Conservation (phyloP, 2,888 invertebrate genomes). For the Apeira syringaria region DNA sequence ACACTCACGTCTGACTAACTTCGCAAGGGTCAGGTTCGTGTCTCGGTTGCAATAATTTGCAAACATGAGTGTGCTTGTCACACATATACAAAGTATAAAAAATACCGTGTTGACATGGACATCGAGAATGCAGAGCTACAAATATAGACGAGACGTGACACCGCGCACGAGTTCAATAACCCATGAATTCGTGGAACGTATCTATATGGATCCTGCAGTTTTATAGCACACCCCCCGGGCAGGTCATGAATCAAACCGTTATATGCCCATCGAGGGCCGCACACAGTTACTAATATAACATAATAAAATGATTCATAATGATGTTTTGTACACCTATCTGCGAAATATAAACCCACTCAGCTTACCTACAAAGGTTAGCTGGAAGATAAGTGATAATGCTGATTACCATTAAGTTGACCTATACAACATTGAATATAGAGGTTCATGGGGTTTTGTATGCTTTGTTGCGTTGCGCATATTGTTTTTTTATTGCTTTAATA, state of each 20-base stretch:
- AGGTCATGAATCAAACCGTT: conserved; percentile 51
- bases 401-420: too few species aligned
- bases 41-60: conserved; percentile 13
- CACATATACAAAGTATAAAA: conserved; percentile 24
- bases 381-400: too few species aligned
- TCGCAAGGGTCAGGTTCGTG: conserved; percentile 26
- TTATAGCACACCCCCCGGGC: conserved; percentile 28
- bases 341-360: too few species aligned
- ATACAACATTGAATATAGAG: too few species aligned
- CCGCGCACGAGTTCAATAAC: conserved; percentile 49
- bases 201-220: conserved; percentile 38
- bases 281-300: conserved; percentile 8
- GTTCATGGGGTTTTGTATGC: too few species aligned
- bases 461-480: too few species aligned
- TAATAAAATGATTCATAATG: background rate
- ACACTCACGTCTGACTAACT: conserved; percentile 22
- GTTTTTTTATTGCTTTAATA: too few species aligned
- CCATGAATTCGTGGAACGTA: conserved; percentile 31
- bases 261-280: conserved; percentile 36
- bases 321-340: too few species aligned
- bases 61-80: conserved; percentile 19
- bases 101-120: conserved; percentile 22
- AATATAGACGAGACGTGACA: conserved; percentile 32
- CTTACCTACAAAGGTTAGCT: too few species aligned
- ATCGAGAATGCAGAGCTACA: conserved; percentile 22